Base-by-base conservation (phyloP, 1,140 invertebrate genomes). In the Macrotrachela quadricornifera region DNA sequence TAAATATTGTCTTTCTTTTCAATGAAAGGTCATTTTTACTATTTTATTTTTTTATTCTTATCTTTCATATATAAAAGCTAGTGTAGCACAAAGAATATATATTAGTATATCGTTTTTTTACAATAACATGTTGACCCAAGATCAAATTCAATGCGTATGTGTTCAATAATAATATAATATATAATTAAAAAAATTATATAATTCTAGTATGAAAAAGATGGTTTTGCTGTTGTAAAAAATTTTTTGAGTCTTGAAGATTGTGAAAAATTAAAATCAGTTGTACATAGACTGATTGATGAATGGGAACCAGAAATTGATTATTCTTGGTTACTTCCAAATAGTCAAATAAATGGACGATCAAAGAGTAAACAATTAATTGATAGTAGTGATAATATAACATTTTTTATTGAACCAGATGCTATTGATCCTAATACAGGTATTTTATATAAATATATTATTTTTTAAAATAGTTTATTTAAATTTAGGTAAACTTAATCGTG, bases 381-480 rank as follows among this genome's bases (percentile, higher is more conserved):
- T 9, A 75, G 82, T 58, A 67, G 69, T 49, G 74, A 79, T 30
- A 76, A 76, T 56, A 67, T 82, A 36, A 81, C 51, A 36, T 16
- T 87, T 57, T 79, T 75, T 57, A 78, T 80, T 0, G 62, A 71
- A n/a, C 71, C 78, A 55, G 61, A 60, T 67, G 61, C 61, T 46
- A 46, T 17, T 48, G 49, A 40, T 54, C 64, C 64, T 53, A 57
- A 57, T 37, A 52, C 60, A 9, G 64, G 71, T 57, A 46, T 75
- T 44, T 95, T 94, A 67, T 95, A 96, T 63, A 60, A 92, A 47
- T 79, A 85, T 15, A 92, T 86, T 63, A 82, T 78, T 11, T 82
- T 92, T 64, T 92, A 91, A 70, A 81, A 95, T 36, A 75, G 83
- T 44, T 83, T 79, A 62, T 96, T 96, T 67, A 44, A 17, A 17